Evolutionary conservation across 2,113 vertebrate genomes (phyloP).

Genomic region (Lanius collurio): DNA sequence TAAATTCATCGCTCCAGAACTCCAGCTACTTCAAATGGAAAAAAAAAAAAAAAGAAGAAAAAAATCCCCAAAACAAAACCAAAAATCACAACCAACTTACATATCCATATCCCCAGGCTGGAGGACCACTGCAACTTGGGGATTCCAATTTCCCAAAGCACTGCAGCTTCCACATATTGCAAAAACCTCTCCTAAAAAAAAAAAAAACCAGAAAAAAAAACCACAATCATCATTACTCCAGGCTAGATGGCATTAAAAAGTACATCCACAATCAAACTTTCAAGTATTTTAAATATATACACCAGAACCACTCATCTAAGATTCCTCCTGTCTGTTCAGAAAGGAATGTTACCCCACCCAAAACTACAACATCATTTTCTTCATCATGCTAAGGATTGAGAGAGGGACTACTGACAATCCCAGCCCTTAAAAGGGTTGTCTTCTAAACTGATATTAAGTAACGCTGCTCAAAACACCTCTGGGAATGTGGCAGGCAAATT

Average conservation of each 20-base stretch:
- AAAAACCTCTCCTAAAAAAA: conserved; percentile 85
- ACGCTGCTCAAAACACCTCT: neutral
- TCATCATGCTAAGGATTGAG: neutral
- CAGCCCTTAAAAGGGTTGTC: neutral
- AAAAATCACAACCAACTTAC: conserved; percentile 62
- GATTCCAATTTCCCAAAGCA: conserved; percentile 87
- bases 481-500: neutral
- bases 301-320: neutral
- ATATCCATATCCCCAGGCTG: conserved; percentile 68
- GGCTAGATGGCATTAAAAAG: neutral
- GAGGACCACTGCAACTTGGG: conserved; percentile 82
- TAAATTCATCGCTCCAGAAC: neutral
- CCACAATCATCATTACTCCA: neutral
- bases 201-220: neutral
- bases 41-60: neutral
- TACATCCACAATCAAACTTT: neutral
- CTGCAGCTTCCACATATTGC: conserved; percentile 90
- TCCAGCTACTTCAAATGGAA: neutral
- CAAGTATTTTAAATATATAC: neutral
- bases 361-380: neutral
- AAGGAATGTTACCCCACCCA: neutral
- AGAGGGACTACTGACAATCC: neutral
- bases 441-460: neutral
- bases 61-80: neutral
- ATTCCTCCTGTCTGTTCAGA: neutral